Evolutionary conservation across 2,888 invertebrate genomes (phyloP).

Genomic region (Galeopsomyia nigrocyanea): DNA sequence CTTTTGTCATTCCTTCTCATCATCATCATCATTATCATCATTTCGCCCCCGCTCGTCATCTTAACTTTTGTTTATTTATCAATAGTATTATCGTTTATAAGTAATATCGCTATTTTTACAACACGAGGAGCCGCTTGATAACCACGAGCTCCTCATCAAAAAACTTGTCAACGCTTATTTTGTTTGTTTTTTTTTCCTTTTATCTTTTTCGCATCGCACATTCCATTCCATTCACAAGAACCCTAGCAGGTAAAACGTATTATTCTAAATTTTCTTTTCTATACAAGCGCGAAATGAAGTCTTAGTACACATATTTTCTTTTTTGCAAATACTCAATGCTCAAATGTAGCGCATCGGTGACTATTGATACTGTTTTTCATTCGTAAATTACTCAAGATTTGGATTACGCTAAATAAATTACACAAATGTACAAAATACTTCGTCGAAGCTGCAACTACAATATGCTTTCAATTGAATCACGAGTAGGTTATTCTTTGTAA

Average conservation of each 20-base stretch:
- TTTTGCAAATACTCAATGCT: too few species aligned
- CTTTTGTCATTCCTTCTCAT: conserved; percentile 1
- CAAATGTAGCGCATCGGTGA: too few species aligned
- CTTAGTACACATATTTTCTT: not conserved
- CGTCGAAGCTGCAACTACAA: too few species aligned
- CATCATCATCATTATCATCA: conserved; percentile 6
- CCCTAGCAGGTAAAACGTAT: conserved; percentile 44
- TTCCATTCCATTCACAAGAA: conserved; percentile 26
- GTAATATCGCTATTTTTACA: conserved; percentile 48
- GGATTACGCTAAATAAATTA: too few species aligned
- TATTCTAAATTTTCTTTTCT: conserved; percentile 51
- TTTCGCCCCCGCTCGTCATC: conserved; percentile 13
- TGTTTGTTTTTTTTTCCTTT: conserved; percentile 31
- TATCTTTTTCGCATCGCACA: conserved; percentile 33
- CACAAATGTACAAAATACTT: too few species aligned
- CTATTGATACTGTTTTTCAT: too few species aligned
- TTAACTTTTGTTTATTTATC: conserved; percentile 21
- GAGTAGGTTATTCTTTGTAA: too few species aligned
- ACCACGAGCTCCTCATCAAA: conserved; percentile 31
- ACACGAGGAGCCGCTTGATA: conserved; percentile 29
- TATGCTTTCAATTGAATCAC: too few species aligned
- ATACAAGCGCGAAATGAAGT: conserved; percentile 43
- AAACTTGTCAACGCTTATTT: conserved; percentile 44
- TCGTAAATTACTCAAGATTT: too few species aligned
- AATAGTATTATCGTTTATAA: conserved; percentile 46